Percentiles rank a stretch among this genome's conserved stretches.
Conservation (phyloP, 2,797 vertebrate genomes). For the Notamacropus eugenii region DNA sequence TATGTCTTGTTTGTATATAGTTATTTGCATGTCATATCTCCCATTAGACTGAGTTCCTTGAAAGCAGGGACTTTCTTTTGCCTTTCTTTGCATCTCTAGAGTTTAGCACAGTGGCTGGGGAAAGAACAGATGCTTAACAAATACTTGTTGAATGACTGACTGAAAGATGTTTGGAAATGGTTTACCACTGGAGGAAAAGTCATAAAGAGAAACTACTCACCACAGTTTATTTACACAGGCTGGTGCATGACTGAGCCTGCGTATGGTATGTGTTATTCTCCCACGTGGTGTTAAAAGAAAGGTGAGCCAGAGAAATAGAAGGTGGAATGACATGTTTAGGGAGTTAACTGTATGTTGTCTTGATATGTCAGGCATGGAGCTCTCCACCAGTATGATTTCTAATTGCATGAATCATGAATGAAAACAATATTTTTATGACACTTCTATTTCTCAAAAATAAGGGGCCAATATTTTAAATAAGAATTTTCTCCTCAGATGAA, state of each 20-base stretch:
- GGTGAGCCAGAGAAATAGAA: not conserved
- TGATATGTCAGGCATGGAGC: not conserved
- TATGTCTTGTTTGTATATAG: not conserved
- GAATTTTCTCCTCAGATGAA: slow-evolving; percentile 19
- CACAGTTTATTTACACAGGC: not conserved
- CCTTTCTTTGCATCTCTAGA: not conserved
- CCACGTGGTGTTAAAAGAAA: not conserved
- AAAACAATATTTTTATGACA: not conserved
- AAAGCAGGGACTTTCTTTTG: not conserved
- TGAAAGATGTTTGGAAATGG: not conserved
- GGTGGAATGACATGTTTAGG: not conserved
- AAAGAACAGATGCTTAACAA: not conserved
- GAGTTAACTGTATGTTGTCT: not conserved
- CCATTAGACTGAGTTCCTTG: not conserved
- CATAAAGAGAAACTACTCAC: not conserved
- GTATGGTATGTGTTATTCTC: not conserved
- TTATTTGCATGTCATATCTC: not conserved
- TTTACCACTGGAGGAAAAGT: not conserved
- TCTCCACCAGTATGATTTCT: not conserved
- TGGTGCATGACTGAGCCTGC: not conserved
- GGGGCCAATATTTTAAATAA: not conserved
- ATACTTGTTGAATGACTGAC: not conserved
- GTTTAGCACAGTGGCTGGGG: not conserved
- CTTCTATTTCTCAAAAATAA: slow-evolving; percentile 35
- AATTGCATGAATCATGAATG: not conserved